Conservation (phyloP, 2,888 invertebrate genomes). For the Nomada goodeniana region DNA sequence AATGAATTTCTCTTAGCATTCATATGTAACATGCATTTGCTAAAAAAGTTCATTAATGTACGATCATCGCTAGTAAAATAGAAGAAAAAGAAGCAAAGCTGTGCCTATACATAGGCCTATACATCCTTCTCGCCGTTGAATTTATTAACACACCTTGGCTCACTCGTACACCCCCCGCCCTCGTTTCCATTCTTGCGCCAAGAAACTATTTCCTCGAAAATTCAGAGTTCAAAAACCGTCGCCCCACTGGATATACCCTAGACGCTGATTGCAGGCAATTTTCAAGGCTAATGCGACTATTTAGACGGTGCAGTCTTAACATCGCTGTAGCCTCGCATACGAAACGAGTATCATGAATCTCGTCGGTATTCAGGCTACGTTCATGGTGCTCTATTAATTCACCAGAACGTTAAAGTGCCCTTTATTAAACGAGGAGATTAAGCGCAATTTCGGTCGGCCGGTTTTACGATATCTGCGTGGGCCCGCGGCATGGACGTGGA, state of each 20-base stretch:
- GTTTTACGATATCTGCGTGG: not conserved
- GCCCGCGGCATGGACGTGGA: not conserved
- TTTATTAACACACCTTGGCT: too few relatives aligned
- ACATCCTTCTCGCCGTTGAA: too few relatives aligned
- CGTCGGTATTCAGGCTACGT: constrained; percentile 11
- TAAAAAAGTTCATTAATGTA: too few relatives aligned
- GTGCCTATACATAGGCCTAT: too few relatives aligned
- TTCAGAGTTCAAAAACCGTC: not conserved
- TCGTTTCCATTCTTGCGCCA: not conserved
- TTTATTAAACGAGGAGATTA: constrained; percentile 32
- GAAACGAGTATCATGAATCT: constrained; percentile 13
- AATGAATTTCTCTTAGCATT: too few relatives aligned
- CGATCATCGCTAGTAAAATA: too few relatives aligned
- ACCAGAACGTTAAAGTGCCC: constrained; percentile 28
- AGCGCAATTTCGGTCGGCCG: constrained; percentile 17
- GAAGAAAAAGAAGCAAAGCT: too few relatives aligned
- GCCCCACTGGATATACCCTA: not conserved
- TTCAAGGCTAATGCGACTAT: not conserved
- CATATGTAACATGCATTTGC: too few relatives aligned
- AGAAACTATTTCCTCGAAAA: not conserved
- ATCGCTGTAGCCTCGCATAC: not conserved
- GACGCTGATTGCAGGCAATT: constrained; percentile 17
- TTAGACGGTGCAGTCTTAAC: constrained; percentile 17
- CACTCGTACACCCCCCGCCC: too few relatives aligned
- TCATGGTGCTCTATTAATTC: constrained; percentile 36